Conservation (phyloP, 1,140 invertebrate genomes). For the Seison nebaliae region DNA sequence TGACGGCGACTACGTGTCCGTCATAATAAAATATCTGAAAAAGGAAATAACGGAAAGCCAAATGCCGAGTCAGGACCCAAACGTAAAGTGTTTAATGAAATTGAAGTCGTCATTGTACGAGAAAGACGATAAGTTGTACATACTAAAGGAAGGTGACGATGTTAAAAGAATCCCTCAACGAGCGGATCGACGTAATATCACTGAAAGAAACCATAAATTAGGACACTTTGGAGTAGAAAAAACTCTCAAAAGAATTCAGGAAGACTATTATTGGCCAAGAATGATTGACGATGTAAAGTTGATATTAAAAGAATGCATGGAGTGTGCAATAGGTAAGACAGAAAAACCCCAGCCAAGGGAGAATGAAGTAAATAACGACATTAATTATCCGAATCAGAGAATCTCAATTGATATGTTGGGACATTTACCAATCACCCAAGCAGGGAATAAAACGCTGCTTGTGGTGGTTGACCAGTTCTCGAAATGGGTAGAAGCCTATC, state of each 20-base stretch:
- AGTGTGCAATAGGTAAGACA: too few relatives aligned
- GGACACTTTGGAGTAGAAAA: conserved; percentile 8
- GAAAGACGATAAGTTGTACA: background rate
- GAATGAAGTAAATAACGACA: too few relatives aligned
- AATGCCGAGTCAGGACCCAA: background rate
- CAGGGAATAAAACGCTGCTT: conserved; percentile 17
- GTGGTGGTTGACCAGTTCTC: conserved; percentile 18
- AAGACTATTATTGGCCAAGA: conserved; percentile 5
- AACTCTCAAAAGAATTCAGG: background rate
- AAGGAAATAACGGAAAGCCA: background rate
- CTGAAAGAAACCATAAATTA: background rate
- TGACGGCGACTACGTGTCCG: background rate
- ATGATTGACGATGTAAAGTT: conserved; percentile 2
- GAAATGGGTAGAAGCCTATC: conserved; percentile 16
- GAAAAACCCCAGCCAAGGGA: too few relatives aligned
- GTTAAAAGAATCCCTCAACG: too few relatives aligned
- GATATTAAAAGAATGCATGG: conserved; percentile 2
- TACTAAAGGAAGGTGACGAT: background rate
- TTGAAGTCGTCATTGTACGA: background rate
- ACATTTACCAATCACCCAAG: conserved; percentile 14
- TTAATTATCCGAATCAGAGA: conserved; percentile 1
- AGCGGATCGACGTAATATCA: background rate
- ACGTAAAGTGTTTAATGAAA: background rate
- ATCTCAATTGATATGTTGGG: conserved; percentile 16
- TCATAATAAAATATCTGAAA: background rate